A percentile compares a stretch with the other conserved stretches of the same genome.
Conservation (phyloP, 2,113 vertebrate species). For the Nothobranchius furzeri region DNA sequence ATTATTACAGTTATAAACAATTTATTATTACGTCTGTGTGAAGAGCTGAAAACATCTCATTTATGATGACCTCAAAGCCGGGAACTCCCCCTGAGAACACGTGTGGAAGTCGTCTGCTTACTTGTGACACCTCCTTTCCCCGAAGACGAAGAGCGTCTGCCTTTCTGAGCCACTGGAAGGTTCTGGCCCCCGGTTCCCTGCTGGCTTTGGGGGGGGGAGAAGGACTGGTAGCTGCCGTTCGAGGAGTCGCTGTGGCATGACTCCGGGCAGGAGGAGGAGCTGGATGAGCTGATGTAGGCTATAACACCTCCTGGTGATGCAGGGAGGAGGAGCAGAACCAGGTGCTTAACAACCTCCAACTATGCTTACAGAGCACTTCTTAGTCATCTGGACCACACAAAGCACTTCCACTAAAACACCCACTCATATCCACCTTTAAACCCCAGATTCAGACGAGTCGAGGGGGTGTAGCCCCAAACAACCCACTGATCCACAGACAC, state of each 20-base stretch:
- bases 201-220: constrained; percentile 69
- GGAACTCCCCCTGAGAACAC: fast-evolving
- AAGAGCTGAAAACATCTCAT: too few species aligned
- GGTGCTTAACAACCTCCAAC: too few species aligned
- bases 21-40: too few species aligned
- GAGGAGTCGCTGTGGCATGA: constrained; percentile 95
- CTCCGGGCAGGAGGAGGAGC: constrained; percentile 90
- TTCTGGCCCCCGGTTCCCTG: constrained; percentile 41
- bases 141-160: constrained; percentile 73
- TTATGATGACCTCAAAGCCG: too few species aligned
- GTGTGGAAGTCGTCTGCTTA: constrained; percentile 60
- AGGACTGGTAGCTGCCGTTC: constrained; percentile 91
- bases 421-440: too few species aligned
- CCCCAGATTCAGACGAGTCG: too few species aligned
- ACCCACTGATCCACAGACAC: too few species aligned
- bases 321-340: constrained; percentile 2
- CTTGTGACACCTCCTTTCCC: constrained; percentile 89
- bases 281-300: constrained; percentile 93
- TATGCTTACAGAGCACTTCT: too few species aligned
- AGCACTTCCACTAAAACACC: too few species aligned
- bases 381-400: too few species aligned
- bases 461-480: too few species aligned
- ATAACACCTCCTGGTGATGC: constrained; percentile 88
- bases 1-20: too few species aligned
- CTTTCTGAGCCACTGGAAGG: constrained; percentile 81